Conservation (phyloP, 2,113 vertebrate species). For the Phylloscopus whistleri region DNA sequence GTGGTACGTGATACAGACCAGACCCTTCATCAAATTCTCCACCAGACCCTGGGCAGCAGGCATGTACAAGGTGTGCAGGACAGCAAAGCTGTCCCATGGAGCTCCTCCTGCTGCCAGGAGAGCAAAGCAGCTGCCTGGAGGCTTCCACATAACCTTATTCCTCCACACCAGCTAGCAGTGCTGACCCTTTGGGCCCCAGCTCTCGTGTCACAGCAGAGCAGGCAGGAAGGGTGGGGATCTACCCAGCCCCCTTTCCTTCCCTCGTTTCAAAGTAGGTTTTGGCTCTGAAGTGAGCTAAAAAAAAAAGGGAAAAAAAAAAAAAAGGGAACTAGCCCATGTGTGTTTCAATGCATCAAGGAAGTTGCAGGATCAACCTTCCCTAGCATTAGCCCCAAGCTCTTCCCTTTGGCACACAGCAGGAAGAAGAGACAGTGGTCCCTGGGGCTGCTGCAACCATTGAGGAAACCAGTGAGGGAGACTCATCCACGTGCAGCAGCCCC, state of each 20-base stretch:
- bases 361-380: not conserved
- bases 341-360: not conserved
- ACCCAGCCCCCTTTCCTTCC: conserved; percentile 2
- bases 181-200: not conserved
- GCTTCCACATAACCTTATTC: not conserved
- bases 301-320: not conserved
- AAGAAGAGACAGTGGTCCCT: not conserved
- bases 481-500: not conserved
- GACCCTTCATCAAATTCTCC: not conserved
- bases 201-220: not conserved
- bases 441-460: not conserved
- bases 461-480: not conserved
- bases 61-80: fast-evolving
- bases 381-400: not conserved
- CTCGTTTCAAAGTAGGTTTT: not conserved
- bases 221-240: conserved; percentile 23
- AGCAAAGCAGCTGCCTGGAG: not conserved
- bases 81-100: not conserved
- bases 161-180: not conserved
- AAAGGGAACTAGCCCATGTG: not conserved
- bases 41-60: not conserved
- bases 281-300: not conserved
- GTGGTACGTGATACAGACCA: not conserved
- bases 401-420: not conserved
- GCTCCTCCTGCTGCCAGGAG: not conserved